Conservation (phyloP, 2,113 vertebrate species). For the Eudyptes chrysolophus region DNA sequence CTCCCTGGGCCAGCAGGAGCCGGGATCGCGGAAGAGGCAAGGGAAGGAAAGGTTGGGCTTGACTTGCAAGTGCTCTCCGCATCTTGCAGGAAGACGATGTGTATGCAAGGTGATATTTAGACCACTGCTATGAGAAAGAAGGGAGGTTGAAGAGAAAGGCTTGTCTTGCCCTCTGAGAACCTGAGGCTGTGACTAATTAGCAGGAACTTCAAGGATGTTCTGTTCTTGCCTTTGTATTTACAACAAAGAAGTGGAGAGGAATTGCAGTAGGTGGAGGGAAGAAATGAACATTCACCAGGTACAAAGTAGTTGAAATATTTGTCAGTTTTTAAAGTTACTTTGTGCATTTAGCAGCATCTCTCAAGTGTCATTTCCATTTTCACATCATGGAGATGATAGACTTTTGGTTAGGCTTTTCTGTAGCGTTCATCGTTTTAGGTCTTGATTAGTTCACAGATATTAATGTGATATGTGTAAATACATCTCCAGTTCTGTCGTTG, state of each 20-base stretch:
- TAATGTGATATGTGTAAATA: neutral
- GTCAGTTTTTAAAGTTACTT: neutral
- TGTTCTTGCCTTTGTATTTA: neutral
- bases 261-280: neutral
- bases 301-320: neutral
- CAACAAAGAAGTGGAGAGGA: neutral
- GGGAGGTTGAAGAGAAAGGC: neutral
- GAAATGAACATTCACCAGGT: neutral
- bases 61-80: neutral
- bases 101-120: neutral
- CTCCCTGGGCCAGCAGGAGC: neutral
- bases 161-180: neutral
- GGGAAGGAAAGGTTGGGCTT: neutral
- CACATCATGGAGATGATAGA: rapidly evolving
- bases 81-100: neutral
- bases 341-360: neutral
- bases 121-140: neutral
- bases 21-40: rapidly evolving
- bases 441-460: neutral
- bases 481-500: neutral
- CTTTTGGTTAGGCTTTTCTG: neutral
- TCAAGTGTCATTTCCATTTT: neutral
- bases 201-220: neutral
- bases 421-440: neutral
- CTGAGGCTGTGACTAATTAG: neutral